Percentiles rank a stretch among this genome's conserved stretches.
These are phyloP conservation scores for Clamator glandarius DNA, from an alignment of 2,797 vertebrate genomes.

Conservation along the genomic window DNA sequence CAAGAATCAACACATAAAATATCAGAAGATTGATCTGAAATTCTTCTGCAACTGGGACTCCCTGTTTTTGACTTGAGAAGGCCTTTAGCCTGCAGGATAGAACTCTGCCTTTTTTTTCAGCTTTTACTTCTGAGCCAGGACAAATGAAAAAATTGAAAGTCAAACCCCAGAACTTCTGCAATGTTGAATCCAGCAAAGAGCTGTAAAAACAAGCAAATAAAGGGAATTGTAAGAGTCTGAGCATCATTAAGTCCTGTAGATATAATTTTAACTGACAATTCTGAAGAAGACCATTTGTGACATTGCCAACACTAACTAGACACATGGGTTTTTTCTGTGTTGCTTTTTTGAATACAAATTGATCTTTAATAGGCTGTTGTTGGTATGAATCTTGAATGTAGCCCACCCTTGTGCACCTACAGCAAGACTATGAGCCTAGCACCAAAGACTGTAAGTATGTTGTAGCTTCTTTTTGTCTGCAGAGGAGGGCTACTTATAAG, in stretches of 20 bases:
- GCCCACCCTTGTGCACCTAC: background rate
- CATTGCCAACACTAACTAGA: background rate
- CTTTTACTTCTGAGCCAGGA: background rate
- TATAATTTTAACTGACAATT: background rate
- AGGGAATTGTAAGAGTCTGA: background rate
- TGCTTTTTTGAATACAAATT: background rate
- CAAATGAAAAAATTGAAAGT: background rate
- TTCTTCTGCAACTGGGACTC: background rate
- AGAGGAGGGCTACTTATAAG: rapidly evolving
- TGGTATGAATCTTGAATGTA: background rate
- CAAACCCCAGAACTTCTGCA: background rate
- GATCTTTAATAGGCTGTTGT: background rate
- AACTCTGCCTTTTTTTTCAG: background rate
- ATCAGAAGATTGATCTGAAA: background rate
- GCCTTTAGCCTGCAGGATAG: background rate
- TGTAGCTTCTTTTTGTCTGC: background rate
- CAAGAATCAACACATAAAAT: background rate
- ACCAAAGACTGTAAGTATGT: background rate
- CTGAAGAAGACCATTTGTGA: background rate
- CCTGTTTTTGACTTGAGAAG: background rate
- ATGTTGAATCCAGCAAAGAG: background rate
- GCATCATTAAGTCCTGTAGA: background rate
- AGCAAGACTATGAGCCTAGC: background rate
- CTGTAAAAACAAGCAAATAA: background rate
- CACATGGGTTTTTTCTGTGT: background rate